These are phyloP conservation scores for Nothocercus julius DNA, from an alignment of 2,113 vertebrate species.

Conservation along the genomic window DNA sequence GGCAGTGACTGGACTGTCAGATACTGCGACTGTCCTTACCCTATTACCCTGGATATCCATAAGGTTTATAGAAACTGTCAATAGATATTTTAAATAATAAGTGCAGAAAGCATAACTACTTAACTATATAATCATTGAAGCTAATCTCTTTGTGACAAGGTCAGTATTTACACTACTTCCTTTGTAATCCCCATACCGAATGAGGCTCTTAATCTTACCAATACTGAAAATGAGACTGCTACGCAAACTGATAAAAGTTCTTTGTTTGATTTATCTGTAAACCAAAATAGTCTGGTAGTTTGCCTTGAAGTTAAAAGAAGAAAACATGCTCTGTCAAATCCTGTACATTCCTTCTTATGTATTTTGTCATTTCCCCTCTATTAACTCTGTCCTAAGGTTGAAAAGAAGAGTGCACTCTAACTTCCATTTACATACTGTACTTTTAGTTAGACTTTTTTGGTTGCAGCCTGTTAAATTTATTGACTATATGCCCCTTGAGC, in stretches of 20 bases:
- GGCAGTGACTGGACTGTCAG: background rate
- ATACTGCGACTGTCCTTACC: background rate
- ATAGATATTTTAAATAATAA: conserved; percentile 28
- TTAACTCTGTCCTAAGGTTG: conserved; percentile 71
- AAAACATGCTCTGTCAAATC: conserved; percentile 58
- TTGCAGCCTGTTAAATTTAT: conserved; percentile 76
- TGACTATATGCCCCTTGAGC: conserved; percentile 70
- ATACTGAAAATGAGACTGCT: conserved; percentile 46
- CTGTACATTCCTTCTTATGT: conserved; percentile 42
- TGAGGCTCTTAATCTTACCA: conserved; percentile 25
- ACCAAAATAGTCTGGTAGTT: conserved; percentile 62
- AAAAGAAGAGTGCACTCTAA: conserved; percentile 53
- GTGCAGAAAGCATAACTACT: background rate
- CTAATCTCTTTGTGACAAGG: conserved; percentile 42
- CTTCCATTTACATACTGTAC: conserved; percentile 69
- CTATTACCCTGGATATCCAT: background rate
- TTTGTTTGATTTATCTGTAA: conserved; percentile 55
- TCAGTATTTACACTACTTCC: conserved; percentile 3
- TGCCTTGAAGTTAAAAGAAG: conserved; percentile 61
- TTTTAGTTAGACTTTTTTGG: conserved; percentile 51
- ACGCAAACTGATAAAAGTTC: conserved; percentile 63
- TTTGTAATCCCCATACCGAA: background rate
- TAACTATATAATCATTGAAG: background rate
- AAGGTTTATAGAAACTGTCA: background rate
- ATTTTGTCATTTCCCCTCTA: conserved; percentile 74